A percentile compares a stretch with the other conserved stretches of the same genome.
Conservation (phyloP, 2,888 invertebrate species). For the Caenorhabditis zanzibari region DNA sequence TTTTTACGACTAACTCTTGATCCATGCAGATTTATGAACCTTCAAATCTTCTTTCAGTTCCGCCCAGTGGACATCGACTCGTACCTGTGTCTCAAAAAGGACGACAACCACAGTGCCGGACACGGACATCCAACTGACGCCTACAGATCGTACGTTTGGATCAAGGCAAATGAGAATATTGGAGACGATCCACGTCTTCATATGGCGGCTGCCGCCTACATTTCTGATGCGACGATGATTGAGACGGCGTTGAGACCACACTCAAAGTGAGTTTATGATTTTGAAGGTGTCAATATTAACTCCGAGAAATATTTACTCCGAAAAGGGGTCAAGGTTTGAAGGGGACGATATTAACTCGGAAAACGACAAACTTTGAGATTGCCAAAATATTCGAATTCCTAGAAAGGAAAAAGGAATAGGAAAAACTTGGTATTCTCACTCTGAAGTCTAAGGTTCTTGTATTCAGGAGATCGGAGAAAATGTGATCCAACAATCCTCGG, state of each 20-base stretch:
- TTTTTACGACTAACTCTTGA: no score
- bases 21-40: no score
- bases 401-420: no score
- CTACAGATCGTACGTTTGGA: conserved; percentile 74
- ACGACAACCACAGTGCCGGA: conserved; percentile 56
- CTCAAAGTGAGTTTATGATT: conserved; percentile 61
- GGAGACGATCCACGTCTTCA: conserved; percentile 84
- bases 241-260: conserved; percentile 75
- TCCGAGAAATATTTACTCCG: no score
- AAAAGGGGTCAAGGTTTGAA: no score
- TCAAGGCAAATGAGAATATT: conserved; percentile 75
- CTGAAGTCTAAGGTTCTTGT: no score
- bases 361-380: no score
- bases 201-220: conserved; percentile 84
- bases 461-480: no score
- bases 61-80: conserved; percentile 74
- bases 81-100: conserved; percentile 65
- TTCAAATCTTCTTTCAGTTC: conserved; percentile 59
- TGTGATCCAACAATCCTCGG: no score
- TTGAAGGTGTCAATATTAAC: neutral
- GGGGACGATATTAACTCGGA: no score
- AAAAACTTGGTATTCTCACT: no score
- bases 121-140: conserved; percentile 65
- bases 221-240: conserved; percentile 83
- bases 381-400: no score